Evolutionary conservation across 2,113 vertebrate species (phyloP), one percentile per base, ranked within the genome.

Genomic region (Sialia sialis): DNA sequence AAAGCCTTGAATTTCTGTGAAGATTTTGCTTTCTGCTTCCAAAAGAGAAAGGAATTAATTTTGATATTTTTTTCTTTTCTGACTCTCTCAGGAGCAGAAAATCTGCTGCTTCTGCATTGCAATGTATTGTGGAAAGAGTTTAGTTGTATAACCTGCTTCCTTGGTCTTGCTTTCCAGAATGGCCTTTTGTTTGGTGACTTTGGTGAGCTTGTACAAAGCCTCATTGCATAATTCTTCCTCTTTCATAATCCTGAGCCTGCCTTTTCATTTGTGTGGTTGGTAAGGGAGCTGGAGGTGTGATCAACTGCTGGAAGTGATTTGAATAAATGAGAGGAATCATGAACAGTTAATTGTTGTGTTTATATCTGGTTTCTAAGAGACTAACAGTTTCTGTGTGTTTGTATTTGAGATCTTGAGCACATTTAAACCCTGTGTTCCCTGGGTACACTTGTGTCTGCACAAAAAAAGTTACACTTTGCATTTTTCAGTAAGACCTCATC

Each of bases 301-400:
- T 41, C 75, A 94, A 67, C 64, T 79, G 81, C 87, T 84, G 87
- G 62, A 94, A 89, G 20, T 72, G 30, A 77, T 90, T 55, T 91
- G 90, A 90, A 95, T 91, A 91, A 84, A 91, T 77, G 72, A 84
- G 73, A 75, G 63, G 70, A 93, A 73, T 87, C 41, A 14, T 72
- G 86, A 93, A 86, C 90, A 78, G 74, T 92, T 94, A 91, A 84
- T 82, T 89, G 93, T 63, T 93, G 46, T 97, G 96, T 96, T 95
- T 97, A 73, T 74, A 41, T 76, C 41, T 81, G 66, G 92, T 95
- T 97, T 93, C 94, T 89, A 95, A 93, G 96, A 93, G 70, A 94
- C 90, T 64, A 92, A 59, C n/a, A 70, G 39, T 68, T 29, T 46
- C 30, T 74, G 9, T 83, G 43, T 88, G 56, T 80, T 83, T 94